A percentile compares a stretch with the other conserved stretches of the same genome.
Evolutionary conservation across 2,888 invertebrate species (phyloP).

Genomic region (Scelioninae gen. 2): DNA sequence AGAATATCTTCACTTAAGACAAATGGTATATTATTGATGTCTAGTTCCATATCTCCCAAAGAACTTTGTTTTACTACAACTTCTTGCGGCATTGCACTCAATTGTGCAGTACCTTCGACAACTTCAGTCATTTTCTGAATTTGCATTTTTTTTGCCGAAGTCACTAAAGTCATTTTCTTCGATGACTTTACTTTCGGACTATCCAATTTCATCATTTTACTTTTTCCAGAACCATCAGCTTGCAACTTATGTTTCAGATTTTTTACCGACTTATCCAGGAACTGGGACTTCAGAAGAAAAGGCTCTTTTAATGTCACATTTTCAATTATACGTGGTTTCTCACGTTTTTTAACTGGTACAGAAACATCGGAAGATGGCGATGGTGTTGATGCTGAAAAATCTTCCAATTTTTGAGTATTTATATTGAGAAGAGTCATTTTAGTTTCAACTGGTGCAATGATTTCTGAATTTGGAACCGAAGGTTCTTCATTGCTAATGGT

Average conservation of each 20-base stretch:
- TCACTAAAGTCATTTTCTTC: conserved; percentile 59
- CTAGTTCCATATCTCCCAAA: conserved; percentile 76
- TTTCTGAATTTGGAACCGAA: too few species aligned
- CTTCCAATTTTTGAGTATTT: conserved; percentile 65
- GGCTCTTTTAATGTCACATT: conserved; percentile 72
- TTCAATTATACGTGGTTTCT: conserved; percentile 74
- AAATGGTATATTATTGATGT: conserved; percentile 87
- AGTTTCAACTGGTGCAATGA: background rate
- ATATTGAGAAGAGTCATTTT: conserved; percentile 59
- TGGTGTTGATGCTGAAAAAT: conserved; percentile 62
- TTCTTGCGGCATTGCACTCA: conserved; percentile 23
- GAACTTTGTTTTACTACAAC: conserved; percentile 68
- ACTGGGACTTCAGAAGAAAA: conserved; percentile 71
- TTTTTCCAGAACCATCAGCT: conserved; percentile 60
- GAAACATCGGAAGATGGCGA: conserved; percentile 64
- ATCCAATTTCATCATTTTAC: conserved; percentile 70
- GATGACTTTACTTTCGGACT: conserved; percentile 18
- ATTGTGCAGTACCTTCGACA: conserved; percentile 34
- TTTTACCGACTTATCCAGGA: conserved; percentile 69
- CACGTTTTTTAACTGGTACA: conserved; percentile 73
- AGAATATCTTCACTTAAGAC: conserved; percentile 83
- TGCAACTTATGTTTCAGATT: conserved; percentile 71
- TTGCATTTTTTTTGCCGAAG: conserved; percentile 59
- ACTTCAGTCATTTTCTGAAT: background rate
- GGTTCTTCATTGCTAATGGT: too few species aligned